These are phyloP conservation scores for Platysternon megacephalum DNA, from an alignment of 2,113 vertebrate genomes.

Conservation along the genomic window DNA sequence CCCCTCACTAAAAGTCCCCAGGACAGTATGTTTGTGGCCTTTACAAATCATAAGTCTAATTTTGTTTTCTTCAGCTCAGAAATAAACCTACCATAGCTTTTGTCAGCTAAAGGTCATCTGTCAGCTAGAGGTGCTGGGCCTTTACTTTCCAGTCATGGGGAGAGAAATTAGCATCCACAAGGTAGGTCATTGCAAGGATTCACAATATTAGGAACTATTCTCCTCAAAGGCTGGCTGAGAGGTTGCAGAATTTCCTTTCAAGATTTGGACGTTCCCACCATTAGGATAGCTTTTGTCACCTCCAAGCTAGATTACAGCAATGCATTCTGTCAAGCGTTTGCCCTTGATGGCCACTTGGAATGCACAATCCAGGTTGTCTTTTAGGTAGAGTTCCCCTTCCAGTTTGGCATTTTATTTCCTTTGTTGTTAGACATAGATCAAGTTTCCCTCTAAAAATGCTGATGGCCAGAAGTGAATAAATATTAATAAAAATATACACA, in stretches of 20 bases:
- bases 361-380: neutral
- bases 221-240: neutral
- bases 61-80: constrained; percentile 50
- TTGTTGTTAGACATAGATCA: neutral
- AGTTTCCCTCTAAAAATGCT: neutral
- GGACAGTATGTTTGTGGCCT: constrained; percentile 37
- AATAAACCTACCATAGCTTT: constrained; percentile 51
- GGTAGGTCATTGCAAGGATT: neutral
- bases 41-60: constrained; percentile 56
- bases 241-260: constrained; percentile 2
- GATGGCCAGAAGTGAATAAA: neutral
- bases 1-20: neutral
- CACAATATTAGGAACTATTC: constrained; percentile 28
- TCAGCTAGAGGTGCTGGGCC: constrained; percentile 57
- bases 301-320: neutral
- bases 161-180: neutral
- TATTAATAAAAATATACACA: neutral
- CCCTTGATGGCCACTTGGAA: neutral
- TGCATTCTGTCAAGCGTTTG: neutral
- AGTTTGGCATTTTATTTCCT: neutral
- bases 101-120: constrained; percentile 64
- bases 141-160: constrained; percentile 45
- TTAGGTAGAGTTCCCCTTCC: neutral
- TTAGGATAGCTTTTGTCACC: neutral
- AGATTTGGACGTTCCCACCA: neutral